Percentiles rank a stretch among this genome's conserved stretches.
Conservation (phyloP, 2,797 vertebrate genomes). For the Leucoraja ocellata region DNA sequence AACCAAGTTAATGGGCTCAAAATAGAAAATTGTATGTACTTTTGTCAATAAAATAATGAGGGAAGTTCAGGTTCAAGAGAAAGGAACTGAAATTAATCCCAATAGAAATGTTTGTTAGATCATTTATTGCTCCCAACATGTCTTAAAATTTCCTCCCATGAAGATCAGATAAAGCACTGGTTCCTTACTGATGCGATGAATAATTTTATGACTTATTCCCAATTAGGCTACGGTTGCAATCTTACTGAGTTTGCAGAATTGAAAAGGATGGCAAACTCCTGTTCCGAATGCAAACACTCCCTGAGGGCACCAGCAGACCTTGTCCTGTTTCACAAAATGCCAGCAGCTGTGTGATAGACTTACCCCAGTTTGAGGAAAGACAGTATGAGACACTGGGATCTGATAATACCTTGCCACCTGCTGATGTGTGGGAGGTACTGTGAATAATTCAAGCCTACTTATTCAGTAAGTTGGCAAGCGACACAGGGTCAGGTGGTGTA, state of each 20-base stretch:
- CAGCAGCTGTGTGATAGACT: constrained; percentile 25
- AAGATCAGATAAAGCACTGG: neutral
- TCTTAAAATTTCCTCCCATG: neutral
- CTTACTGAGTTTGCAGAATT: neutral
- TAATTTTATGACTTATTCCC: neutral
- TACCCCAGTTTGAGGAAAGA: constrained; percentile 10
- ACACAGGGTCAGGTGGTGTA: constrained; percentile 8
- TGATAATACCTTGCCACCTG: constrained; percentile 30
- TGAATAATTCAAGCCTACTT: constrained; percentile 17
- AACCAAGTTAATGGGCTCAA: neutral
- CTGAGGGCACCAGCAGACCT: constrained; percentile 23
- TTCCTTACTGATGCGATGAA: neutral
- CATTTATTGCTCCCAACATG: neutral
- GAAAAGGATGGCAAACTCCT: constrained; percentile 6
- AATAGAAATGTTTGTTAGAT: neutral
- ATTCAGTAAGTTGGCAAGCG: neutral
- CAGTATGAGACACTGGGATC: neutral
- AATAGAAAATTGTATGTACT: neutral
- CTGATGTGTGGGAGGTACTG: constrained; percentile 9
- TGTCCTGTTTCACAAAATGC: constrained; percentile 27
- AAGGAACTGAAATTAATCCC: neutral
- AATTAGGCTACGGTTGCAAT: neutral
- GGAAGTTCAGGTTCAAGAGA: neutral
- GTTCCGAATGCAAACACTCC: constrained; percentile 18
- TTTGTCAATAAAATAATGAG: neutral